Evolutionary conservation across 2,888 invertebrate genomes (phyloP), one percentile per base, ranked within the genome.

Genomic region (Augiades crinisus): DNA sequence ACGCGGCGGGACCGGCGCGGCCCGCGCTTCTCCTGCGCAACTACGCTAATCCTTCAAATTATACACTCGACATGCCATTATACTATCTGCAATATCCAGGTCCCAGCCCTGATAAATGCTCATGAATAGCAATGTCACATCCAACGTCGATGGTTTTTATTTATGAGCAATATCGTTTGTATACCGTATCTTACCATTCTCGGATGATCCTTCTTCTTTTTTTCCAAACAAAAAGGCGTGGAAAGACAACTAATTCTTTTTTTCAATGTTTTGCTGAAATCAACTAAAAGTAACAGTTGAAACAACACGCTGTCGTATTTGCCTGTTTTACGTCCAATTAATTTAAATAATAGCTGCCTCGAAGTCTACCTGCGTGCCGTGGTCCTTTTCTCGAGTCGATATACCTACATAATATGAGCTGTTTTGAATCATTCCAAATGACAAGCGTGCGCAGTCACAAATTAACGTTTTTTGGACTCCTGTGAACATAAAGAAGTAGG

Each of bases 321-420:
- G 67, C 66, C 68, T 68, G 80, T 83, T 85, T 82, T 79, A 81
- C 78, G 79, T 82, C 81, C 84, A 86, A 86, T 86, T 85, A 84
- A 86, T 85, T 86, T 86, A 84, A 86, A 86, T 86, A 84, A 86
- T 83, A 80, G 84, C 82, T 68, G 73, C 78, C 76, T 75, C 72
- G 71, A 77, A 72, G 74, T 78, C 79, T 83, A 81, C 83, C 82
- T 84, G 81, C 67, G 70, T 68, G 68, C 44, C 44, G 37, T 10
- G 30, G 21, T 43, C 50, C 47, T 53, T 56, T 44, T 54, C 53
- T 53, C 34, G 34, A 54, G 47, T 36, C 51, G 40, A 46, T 47
- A 50, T 22, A 54, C 51, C 51, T 47, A 55, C 41, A 47, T 43
- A 24, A 33, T 40, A 54, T 33, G 31, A 40, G 13, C 16, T 36